Base-by-base conservation (phyloP, 2,113 vertebrate genomes). In the Pitta sordida region DNA sequence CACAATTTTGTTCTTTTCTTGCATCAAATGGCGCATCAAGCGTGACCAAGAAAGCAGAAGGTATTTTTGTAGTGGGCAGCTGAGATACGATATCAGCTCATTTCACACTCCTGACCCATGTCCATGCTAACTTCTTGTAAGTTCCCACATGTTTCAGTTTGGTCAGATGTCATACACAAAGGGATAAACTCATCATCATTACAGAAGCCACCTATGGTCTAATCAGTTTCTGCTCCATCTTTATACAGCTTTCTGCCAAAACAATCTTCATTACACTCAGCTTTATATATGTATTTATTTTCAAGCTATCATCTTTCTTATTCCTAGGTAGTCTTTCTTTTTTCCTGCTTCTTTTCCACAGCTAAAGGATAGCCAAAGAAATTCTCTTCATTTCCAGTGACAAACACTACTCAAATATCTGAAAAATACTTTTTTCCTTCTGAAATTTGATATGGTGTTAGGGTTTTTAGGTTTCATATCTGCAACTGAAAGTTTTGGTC, bases 61-160 rank as follows among this genome's bases (percentile, higher is more conserved):
- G 14, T 37, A 27, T 49, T 87, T 79, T 67, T 34, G 22, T 77
- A 29, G 41, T n/a, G n/a, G 49, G 32, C 41, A 88, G 39, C 27
- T 18, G 3, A 48, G 53, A 48, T 43, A 34, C 0, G 2, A 73
- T 20, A 15, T 39, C 3, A 2, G 9, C 37, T 74, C 44, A 16
- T 29, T 24, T 60, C 62, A 59, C 39, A 88, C 18, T 13, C 27
- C 34, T 62, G 15, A 29, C 15, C 44, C 29, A 15, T 18, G 23
- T 49, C 60, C 39, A 32, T 55, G 29, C 10, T 49, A 39, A 27
- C 13, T n/a, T 74, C 30, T 69, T 59, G 13, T 27, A 37, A 39
- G 10, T 63, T 22, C 13, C 51, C 23, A 51, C 44, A 27, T 43
- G 17, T 63, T 91, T 77, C n/a, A 16, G 13, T 39, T 43, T 74